These are phyloP conservation scores for Cephalotes varians DNA, from an alignment of 2,888 invertebrate genomes.

Conservation along the genomic window DNA sequence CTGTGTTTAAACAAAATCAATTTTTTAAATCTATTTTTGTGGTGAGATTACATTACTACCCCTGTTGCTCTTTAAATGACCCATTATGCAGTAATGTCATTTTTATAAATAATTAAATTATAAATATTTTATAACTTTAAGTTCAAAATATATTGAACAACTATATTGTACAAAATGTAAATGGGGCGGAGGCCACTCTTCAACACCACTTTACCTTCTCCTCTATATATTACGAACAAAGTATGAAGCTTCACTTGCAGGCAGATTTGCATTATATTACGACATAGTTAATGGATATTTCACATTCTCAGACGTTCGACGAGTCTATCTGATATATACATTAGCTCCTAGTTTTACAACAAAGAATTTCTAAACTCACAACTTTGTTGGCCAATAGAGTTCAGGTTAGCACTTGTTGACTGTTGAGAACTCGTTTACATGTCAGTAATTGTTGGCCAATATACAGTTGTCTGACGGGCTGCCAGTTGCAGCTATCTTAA, in stretches of 20 bases:
- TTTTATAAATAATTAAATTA: too few species aligned
- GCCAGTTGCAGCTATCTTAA: conserved; percentile 9
- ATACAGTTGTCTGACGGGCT: conserved; percentile 10
- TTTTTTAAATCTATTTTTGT: too few species aligned
- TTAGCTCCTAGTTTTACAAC: conserved; percentile 31
- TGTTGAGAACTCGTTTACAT: conserved; percentile 51
- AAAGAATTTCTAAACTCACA: conserved; percentile 46
- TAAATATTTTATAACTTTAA: too few species aligned
- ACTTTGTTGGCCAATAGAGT: conserved; percentile 41
- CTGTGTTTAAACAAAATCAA: too few species aligned
- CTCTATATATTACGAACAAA: neutral
- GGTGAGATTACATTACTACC: too few species aligned
- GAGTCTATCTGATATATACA: conserved; percentile 26
- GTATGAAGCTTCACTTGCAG: neutral
- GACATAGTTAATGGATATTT: conserved; percentile 15
- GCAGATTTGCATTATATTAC: neutral
- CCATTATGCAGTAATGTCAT: too few species aligned
- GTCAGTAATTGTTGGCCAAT: conserved; percentile 48
- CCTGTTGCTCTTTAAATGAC: too few species aligned
- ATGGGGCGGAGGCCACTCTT: too few species aligned
- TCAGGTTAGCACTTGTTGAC: conserved; percentile 41
- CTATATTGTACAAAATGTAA: too few species aligned
- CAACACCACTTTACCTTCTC: too few species aligned
- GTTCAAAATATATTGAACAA: too few species aligned
- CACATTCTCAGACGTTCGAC: neutral